These are phyloP conservation scores for Pseudotriccus pelzelni DNA, from an alignment of 2,797 vertebrate species.

Conservation along the genomic window DNA sequence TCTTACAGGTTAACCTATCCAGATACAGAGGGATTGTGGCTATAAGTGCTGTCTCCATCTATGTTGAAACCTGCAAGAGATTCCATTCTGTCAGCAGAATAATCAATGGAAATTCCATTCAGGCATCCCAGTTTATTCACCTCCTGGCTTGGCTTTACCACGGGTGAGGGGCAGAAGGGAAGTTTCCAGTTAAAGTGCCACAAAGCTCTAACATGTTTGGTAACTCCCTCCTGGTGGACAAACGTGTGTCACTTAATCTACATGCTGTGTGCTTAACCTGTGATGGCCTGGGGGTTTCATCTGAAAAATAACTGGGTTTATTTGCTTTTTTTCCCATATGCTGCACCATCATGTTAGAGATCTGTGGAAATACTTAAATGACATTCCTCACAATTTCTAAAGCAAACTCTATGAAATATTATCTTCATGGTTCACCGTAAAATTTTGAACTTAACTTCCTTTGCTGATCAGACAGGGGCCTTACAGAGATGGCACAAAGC, in stretches of 20 bases:
- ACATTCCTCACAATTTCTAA: neutral
- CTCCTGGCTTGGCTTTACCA: neutral
- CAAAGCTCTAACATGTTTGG: neutral
- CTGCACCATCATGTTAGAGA: neutral
- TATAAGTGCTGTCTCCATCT: neutral
- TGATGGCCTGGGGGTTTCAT: neutral
- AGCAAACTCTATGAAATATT: neutral
- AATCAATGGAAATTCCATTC: neutral
- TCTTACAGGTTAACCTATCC: neutral
- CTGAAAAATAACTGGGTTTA: neutral
- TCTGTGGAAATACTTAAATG: conserved; percentile 11
- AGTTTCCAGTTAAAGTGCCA: neutral
- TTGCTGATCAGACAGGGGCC: neutral
- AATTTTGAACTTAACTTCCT: neutral
- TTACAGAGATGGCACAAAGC: neutral
- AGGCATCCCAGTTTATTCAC: neutral
- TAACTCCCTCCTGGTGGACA: neutral
- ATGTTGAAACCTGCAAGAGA: neutral
- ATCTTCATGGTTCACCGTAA: neutral
- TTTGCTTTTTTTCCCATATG: neutral
- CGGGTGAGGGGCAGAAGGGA: neutral
- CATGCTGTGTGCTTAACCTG: neutral
- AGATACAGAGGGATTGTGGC: neutral
- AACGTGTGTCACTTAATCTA: neutral
- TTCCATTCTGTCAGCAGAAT: neutral